Evolutionary conservation across 2,888 invertebrate species (phyloP).

Genomic region (Patella caerulea): DNA sequence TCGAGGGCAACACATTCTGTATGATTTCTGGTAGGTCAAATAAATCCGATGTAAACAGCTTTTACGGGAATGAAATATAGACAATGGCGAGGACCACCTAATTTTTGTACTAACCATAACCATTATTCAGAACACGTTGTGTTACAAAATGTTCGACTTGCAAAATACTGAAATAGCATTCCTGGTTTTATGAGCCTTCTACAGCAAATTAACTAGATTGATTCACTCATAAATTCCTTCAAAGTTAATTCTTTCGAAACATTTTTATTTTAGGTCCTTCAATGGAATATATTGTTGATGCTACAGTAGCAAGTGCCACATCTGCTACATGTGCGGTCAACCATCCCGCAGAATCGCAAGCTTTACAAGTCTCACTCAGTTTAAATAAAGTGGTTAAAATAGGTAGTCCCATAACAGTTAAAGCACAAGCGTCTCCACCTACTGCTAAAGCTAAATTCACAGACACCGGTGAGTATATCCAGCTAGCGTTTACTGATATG

Average conservation of each 20-base stretch:
- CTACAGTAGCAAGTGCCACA: slow-evolving; percentile 14
- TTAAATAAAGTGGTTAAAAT: slow-evolving; percentile 26
- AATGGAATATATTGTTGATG: slow-evolving; percentile 3
- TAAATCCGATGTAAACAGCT: too few relatives aligned
- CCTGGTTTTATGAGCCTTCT: too few relatives aligned
- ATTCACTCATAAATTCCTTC: too few relatives aligned
- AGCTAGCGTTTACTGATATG: background rate
- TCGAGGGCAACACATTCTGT: slow-evolving; percentile 18
- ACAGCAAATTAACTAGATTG: too few relatives aligned
- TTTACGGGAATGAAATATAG: too few relatives aligned
- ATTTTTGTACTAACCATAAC: too few relatives aligned
- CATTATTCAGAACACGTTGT: too few relatives aligned
- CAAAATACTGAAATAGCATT: too few relatives aligned
- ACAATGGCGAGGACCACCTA: too few relatives aligned
- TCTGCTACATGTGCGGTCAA: slow-evolving; percentile 21
- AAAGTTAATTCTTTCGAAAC: too few relatives aligned
- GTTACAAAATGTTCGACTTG: too few relatives aligned
- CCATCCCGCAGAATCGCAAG: slow-evolving; percentile 22
- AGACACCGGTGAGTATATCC: slow-evolving; percentile 16
- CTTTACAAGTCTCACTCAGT: slow-evolving; percentile 16
- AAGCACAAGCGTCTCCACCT: slow-evolving; percentile 23
- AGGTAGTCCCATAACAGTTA: slow-evolving; percentile 18
- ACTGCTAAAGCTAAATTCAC: slow-evolving; percentile 20
- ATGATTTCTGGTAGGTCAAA: slow-evolving; percentile 17
- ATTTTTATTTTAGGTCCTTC: slow-evolving; percentile 4